phyloP scores from a whole-genome alignment of 2,113 vertebrate species.

The Datnioides undecimradiatus region DNA sequence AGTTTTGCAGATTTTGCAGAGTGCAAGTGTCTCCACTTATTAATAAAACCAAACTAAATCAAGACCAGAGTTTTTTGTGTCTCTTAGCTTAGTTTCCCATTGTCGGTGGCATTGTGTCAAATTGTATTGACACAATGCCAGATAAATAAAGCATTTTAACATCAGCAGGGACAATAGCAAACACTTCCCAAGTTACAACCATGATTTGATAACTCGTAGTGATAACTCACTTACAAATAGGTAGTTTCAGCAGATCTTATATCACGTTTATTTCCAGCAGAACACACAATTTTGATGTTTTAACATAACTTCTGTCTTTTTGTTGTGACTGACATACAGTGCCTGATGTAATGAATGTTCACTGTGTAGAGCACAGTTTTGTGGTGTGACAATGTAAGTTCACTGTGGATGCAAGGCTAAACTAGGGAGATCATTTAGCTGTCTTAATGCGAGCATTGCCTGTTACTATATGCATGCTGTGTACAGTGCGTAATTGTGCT shows the following conservation, averaged over 20 bases:
- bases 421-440: background rate
- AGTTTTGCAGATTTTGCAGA: background rate
- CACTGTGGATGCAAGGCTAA: background rate
- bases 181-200: background rate
- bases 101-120: too few species aligned
- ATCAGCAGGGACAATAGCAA: background rate
- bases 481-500: conserved; percentile 2
- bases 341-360: too few species aligned
- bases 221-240: too few species aligned
- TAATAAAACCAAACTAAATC: background rate
- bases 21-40: background rate
- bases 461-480: background rate
- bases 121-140: too few species aligned
- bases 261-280: too few species aligned
- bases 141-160: too few species aligned
- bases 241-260: too few species aligned
- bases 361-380: background rate
- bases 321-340: too few species aligned
- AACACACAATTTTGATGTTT: too few species aligned
- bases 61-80: background rate
- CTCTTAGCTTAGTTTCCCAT: background rate
- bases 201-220: too few species aligned
- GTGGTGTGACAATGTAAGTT: background rate
- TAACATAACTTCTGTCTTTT: too few species aligned
- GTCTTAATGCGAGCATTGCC: background rate